These are phyloP conservation scores for Urocyon cinereoargenteus DNA, from an alignment of 2,797 vertebrate species.

Conservation along the genomic window DNA sequence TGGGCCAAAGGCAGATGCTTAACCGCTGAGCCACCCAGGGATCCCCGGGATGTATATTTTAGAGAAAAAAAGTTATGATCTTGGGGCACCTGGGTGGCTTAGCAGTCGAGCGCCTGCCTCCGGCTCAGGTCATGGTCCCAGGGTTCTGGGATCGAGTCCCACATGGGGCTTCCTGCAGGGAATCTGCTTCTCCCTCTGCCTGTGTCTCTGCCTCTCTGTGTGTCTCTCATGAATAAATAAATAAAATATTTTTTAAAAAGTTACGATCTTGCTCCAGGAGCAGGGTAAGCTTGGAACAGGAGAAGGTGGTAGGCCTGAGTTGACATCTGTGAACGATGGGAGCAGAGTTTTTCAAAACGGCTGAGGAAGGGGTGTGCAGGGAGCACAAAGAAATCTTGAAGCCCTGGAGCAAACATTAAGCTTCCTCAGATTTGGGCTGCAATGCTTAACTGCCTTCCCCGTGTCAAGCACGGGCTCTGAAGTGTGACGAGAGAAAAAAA, in stretches of 20 bases:
- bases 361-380: not conserved
- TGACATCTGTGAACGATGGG: not conserved
- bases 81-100: too few relatives aligned
- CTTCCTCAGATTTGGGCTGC: not conserved
- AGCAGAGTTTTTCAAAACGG: slow-evolving; percentile 33
- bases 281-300: not conserved
- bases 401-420: not conserved
- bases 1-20: too few relatives aligned
- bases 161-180: too few relatives aligned
- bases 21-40: too few relatives aligned
- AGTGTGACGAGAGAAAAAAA: slow-evolving; percentile 48
- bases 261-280: slow-evolving; percentile 26
- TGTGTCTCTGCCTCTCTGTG: too few relatives aligned
- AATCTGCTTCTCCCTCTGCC: too few relatives aligned
- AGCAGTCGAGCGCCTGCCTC: too few relatives aligned
- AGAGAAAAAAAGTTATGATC: too few relatives aligned
- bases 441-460: not conserved
- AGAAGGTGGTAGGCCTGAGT: not conserved
- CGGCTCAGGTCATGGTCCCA: too few relatives aligned
- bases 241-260: not conserved
- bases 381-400: slow-evolving; percentile 36
- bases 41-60: too few relatives aligned
- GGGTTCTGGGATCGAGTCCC: too few relatives aligned
- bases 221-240: too few relatives aligned
- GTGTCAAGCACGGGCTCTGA: slow-evolving; percentile 18